Evolutionary conservation across 2,797 vertebrate genomes (phyloP).

Genomic region (Lepilemur ruficaudatus): DNA sequence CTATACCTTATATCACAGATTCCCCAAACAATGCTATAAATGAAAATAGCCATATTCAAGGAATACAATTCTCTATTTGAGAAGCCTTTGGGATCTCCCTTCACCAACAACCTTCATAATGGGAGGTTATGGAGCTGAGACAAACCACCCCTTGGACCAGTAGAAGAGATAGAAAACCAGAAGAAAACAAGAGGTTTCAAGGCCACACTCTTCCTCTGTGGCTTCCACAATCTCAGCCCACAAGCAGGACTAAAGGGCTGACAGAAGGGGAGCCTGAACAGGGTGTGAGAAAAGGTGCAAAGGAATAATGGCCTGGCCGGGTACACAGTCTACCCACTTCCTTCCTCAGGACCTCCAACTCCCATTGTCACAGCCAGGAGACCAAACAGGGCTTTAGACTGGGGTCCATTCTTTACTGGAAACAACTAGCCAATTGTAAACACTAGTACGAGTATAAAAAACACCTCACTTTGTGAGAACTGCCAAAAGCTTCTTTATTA

Average conservation of each 20-base stretch:
- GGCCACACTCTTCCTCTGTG: not conserved
- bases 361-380: not conserved
- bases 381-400: not conserved
- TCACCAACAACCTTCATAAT: not conserved
- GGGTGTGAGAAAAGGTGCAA: not conserved
- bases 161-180: not conserved
- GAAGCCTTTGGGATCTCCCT: not conserved
- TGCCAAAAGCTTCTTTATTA: constrained; percentile 24
- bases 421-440: constrained; percentile 41
- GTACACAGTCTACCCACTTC: not conserved
- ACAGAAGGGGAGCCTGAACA: not conserved
- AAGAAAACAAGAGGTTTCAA: constrained; percentile 35
- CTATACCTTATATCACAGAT: not conserved
- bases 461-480: constrained; percentile 28
- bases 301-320: not conserved
- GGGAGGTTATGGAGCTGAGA: not conserved
- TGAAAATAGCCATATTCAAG: constrained; percentile 12
- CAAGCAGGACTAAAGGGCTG: not conserved
- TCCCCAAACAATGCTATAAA: not conserved
- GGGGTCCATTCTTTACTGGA: constrained; percentile 37
- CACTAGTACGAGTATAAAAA: constrained; percentile 18
- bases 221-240: not conserved
- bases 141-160: not conserved
- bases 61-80: constrained; percentile 8
- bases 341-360: not conserved